Evolutionary conservation across 1,140 invertebrate species (phyloP), one percentile per base, ranked within the genome.

Genomic region (Drosophila ficusphila): DNA sequence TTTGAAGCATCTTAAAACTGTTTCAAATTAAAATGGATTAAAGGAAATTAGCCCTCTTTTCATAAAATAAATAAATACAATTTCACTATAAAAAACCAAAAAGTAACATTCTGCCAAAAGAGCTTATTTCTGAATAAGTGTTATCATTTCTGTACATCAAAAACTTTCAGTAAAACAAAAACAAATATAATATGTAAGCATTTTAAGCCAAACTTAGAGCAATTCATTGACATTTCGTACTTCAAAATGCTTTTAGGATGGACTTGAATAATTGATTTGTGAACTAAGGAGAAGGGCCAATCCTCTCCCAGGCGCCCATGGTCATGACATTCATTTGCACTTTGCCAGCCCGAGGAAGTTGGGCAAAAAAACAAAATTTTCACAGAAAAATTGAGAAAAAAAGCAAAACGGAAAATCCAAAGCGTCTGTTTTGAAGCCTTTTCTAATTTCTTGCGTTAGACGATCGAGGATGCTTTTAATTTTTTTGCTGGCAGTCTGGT

Each of bases 301-400:
- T n/a, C n/a, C n/a, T n/a, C n/a, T 2, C n/a, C 14, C 33, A 23
- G 39, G 21, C 75, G 48, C 39, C 67, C 29, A 57, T 78, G 75
- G 36, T 46, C 46, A 38, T 60, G 65, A 81, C 76, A 71, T 81
- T 79, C 78, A 79, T 79, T 79, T 79, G 56, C 62, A 75, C 76
- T 79, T 75, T 61, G 54, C 38, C 21, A 16, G 60, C 60, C 38
- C 16, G 56, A 44, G 27, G 25, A 31, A 41, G 12, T 5, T 27
- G 23, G 23, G 44, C 12, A 16, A 25, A 36, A 27, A 60, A 68
- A 58, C 48, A 49, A 14, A 44, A 38, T 56, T 33, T 69, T 46
- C 46, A 12, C 33, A 14, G 21, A 53, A 39, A 58, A 31, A 27
- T 12, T n/a, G 27, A 52, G 54, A 33, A 64, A 65, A 67, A 65